These are phyloP conservation scores for Centropyge bicolor DNA, from an alignment of 2,797 vertebrate genomes.

Conservation along the genomic window DNA sequence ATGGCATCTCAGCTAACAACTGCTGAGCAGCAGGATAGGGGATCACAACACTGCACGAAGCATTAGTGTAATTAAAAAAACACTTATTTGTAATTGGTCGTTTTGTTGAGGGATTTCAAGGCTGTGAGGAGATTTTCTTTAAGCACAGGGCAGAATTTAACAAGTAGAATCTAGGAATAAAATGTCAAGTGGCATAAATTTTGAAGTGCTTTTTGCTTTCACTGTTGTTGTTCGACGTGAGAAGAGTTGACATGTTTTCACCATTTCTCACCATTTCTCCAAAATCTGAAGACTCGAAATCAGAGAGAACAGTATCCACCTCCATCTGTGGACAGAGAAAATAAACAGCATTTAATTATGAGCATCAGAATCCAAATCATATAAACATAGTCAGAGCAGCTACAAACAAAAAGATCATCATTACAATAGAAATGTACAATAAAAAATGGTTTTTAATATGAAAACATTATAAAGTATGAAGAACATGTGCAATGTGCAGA, in stretches of 20 bases:
- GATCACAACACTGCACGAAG: not conserved
- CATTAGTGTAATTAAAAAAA: not conserved
- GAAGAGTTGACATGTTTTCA: not conserved
- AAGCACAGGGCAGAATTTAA: not conserved
- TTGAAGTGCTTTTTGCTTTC: not conserved
- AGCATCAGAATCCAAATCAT: not conserved
- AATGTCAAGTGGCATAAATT: not conserved
- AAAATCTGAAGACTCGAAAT: constrained; percentile 97
- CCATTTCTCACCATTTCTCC: constrained; percentile 91
- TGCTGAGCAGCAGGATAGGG: not conserved
- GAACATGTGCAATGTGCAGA: too few species aligned
- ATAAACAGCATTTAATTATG: not conserved
- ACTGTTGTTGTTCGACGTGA: not conserved
- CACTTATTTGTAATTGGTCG: not conserved
- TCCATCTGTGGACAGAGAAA: constrained; percentile 86
- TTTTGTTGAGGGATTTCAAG: not conserved
- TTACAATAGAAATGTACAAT: not conserved
- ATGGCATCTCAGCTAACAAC: constrained; percentile 8
- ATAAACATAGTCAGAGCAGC: too few species aligned
- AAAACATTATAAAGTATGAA: not conserved
- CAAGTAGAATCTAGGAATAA: not conserved
- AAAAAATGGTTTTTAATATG: too few species aligned
- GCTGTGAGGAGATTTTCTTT: not conserved
- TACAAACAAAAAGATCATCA: not conserved
- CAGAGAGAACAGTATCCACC: constrained; percentile 92